Evolutionary conservation across 92 coral and sea anemone genomes (phyloP), one percentile per base, ranked within the genome.

Genomic region (Zoanthus solanderi): DNA sequence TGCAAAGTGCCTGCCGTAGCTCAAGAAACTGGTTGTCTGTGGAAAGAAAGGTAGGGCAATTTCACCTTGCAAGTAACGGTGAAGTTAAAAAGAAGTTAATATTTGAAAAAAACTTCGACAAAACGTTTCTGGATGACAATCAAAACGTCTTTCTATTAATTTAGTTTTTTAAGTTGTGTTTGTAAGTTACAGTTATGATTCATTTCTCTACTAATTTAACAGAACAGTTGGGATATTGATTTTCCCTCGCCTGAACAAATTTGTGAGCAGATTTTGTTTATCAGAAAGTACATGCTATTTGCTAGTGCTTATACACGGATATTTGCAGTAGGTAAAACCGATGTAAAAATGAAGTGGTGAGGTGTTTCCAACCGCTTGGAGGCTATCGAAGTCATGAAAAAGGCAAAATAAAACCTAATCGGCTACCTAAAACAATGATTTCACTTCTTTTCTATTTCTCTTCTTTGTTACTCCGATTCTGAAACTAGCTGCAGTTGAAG

Each of bases 21-120:
- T 0, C 75, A 46, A 65, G 29, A 32, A 4, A 8, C 66, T 11
- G 61, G 15, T 9, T 81, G 85, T 52, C 52, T 81, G 7, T 81
- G 85, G 85, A 81, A 66, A 31, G 75, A 42, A 30, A 81, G 85
- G 85, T 81, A 46, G 45, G 85, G 12, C 28, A 65, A 65, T 18
- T 23, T 42, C 47, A 73, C 45, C 45, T 73, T 12, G 30, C 23
- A 66, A 65, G 11, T 57, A 80, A 23, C 9, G n/a, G 42, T 30
- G 34, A 76, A 76, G 17, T 47, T 57, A 23, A 23, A 23, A 23
- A 23, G 23, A 23, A 23, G 23, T 23, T 57, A 16, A 34, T 56
- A 45, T 78, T 61, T 61, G 29, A 63, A 63, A 63, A 66, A 74
- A 46, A 71, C 9, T 6, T 9, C 6, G 31, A 7, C 56, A 79